A percentile compares a stretch with the other conserved stretches of the same genome.
phyloP scores from a whole-genome alignment of 2,113 vertebrate species.

The Eretmochelys imbricata region DNA sequence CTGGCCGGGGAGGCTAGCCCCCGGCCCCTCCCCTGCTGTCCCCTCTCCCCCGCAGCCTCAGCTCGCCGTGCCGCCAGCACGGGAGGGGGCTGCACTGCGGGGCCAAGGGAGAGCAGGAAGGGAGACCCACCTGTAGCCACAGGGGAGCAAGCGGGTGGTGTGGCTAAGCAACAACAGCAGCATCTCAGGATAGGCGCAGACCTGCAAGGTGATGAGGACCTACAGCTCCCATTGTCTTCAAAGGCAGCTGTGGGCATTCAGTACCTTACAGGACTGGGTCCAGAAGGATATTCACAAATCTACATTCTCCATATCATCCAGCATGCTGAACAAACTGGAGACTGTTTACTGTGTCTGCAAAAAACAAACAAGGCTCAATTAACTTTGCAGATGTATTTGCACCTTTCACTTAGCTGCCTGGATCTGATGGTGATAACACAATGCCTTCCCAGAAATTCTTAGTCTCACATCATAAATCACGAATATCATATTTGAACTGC shows the following conservation, averaged over 20 bases:
- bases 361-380: neutral
- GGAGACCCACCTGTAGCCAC: no score
- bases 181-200: neutral
- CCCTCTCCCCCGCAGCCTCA: no score
- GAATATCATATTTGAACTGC: neutral
- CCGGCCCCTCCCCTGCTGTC: no score
- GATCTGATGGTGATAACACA: neutral
- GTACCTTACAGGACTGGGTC: neutral
- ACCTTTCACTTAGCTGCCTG: neutral
- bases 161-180: neutral
- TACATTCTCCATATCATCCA: neutral
- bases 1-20: no score
- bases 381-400: neutral
- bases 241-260: neutral
- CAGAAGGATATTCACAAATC: neutral
- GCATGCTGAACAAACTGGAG: accelerated
- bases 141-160: no score
- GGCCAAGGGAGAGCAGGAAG: no score
- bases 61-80: no score
- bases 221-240: neutral
- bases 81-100: no score
- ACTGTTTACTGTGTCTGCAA: accelerated
- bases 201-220: neutral
- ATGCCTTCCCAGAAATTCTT: neutral
- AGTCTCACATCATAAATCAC: neutral